A percentile compares a stretch with the other conserved stretches of the same genome.
These are phyloP conservation scores for Hormaphis cornu DNA, from an alignment of 1,140 invertebrate species.

Conservation along the genomic window DNA sequence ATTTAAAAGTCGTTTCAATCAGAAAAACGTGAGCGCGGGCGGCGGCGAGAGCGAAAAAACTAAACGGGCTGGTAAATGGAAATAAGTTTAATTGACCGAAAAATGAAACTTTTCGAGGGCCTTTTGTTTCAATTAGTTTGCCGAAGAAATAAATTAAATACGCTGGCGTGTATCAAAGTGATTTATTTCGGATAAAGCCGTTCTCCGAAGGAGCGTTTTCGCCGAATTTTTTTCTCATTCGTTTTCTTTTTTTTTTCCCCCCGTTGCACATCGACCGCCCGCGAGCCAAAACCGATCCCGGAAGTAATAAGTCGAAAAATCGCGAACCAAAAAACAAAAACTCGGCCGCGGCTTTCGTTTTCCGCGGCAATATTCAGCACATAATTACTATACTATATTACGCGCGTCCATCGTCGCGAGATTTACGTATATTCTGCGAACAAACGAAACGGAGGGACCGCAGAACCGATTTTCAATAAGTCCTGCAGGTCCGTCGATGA, in stretches of 20 bases:
- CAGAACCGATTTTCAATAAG: no score
- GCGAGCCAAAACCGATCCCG: background rate
- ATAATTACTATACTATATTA: no score
- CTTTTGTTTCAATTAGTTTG: conserved; percentile 32
- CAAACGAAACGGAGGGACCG: no score
- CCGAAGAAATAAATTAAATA: conserved; percentile 31
- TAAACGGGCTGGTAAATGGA: conserved; percentile 30
- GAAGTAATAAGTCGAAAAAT: conserved; percentile 14
- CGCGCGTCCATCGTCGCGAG: no score
- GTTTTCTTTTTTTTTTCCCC: background rate
- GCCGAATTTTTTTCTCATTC: background rate
- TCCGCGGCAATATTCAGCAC: background rate
- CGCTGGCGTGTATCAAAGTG: conserved; percentile 28
- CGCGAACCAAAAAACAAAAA: background rate
- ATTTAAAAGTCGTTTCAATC: conserved; percentile 32
- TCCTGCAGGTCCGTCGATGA: no score
- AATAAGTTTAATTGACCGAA: conserved; percentile 32
- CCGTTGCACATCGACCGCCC: background rate
- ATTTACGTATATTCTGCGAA: no score
- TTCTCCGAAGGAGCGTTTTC: conserved; percentile 13
- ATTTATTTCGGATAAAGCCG: conserved; percentile 27
- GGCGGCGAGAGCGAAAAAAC: conserved; percentile 13
- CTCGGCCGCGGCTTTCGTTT: background rate
- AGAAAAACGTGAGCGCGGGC: conserved; percentile 16
- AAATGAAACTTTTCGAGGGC: conserved; percentile 30